These are phyloP conservation scores for Neelides folsomi DNA, from an alignment of 2,888 invertebrate genomes.

Conservation along the genomic window DNA sequence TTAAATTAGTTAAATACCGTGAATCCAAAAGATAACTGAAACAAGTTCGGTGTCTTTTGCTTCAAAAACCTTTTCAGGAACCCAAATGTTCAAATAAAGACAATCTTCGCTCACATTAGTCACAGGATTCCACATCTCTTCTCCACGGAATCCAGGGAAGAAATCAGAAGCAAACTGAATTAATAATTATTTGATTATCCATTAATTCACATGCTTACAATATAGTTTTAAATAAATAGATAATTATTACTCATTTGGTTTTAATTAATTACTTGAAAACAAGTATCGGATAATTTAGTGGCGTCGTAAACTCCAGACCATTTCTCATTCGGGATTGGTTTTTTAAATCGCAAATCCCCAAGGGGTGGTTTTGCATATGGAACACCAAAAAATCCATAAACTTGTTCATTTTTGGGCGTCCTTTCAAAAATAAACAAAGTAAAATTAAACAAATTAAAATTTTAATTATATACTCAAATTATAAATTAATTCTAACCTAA, in stretches of 20 bases:
- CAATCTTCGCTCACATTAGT: constrained; percentile 16
- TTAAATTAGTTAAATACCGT: constrained; percentile 5
- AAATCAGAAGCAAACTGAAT: no score
- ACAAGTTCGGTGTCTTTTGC: constrained; percentile 7
- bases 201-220: no score
- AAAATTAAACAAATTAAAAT: no score
- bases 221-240: no score
- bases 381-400: constrained; percentile 74
- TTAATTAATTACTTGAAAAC: constrained; percentile 56
- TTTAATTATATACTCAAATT: no score
- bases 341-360: constrained; percentile 61
- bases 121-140: background rate
- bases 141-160: background rate
- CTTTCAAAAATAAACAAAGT: background rate
- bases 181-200: no score
- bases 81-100: constrained; percentile 22
- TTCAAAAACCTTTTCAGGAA: constrained; percentile 15
- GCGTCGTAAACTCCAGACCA: constrained; percentile 77
- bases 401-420: constrained; percentile 46
- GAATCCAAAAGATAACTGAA: constrained; percentile 19
- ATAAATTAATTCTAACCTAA: no score
- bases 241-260: no score
- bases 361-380: constrained; percentile 81
- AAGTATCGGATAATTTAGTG: constrained; percentile 68
- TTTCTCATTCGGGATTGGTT: constrained; percentile 71